A percentile compares a stretch with the other conserved stretches of the same genome.
Conservation (phyloP, 2,888 invertebrate genomes). For the Fabriciana adippe region DNA sequence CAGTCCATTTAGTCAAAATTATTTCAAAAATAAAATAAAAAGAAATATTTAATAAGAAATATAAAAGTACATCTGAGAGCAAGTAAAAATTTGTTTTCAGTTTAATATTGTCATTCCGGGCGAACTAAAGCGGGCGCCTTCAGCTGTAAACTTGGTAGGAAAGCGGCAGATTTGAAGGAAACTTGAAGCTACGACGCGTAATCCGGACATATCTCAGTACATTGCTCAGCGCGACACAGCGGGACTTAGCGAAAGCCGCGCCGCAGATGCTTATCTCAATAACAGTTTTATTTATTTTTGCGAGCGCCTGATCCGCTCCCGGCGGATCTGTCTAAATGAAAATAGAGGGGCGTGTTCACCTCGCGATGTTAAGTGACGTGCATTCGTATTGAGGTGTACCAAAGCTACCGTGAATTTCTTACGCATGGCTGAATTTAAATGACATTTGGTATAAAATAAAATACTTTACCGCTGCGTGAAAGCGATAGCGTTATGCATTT, state of each 20-base stretch:
- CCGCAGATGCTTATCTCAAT: slow-evolving; percentile 82
- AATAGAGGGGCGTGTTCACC: slow-evolving; percentile 64
- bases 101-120: slow-evolving; percentile 45
- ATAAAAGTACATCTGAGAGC: slow-evolving; percentile 4
- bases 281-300: slow-evolving; percentile 83
- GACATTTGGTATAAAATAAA: slow-evolving; percentile 3
- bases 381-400: slow-evolving; percentile 27
- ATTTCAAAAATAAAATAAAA: neutral
- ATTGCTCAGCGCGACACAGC: slow-evolving; percentile 79
- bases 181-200: slow-evolving; percentile 64
- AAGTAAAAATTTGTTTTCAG: slow-evolving; percentile 25
- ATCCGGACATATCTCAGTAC: slow-evolving; percentile 80
- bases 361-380: slow-evolving; percentile 38
- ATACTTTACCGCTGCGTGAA: neutral
- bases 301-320: slow-evolving; percentile 76
- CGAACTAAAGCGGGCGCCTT: slow-evolving; percentile 63
- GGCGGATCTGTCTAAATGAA: slow-evolving; percentile 73
- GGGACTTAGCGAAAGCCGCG: slow-evolving; percentile 80
- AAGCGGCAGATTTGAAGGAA: slow-evolving; percentile 64
- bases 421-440: slow-evolving; percentile 8
- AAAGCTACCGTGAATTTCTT: slow-evolving; percentile 25
- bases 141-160: slow-evolving; percentile 73
- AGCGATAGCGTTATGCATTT: slow-evolving; percentile 1
- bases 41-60: neutral
- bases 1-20: neutral